Percentiles rank a stretch among this genome's conserved stretches.
Conservation (phyloP, 2,113 vertebrate species). For the Sisor rabdophorus region DNA sequence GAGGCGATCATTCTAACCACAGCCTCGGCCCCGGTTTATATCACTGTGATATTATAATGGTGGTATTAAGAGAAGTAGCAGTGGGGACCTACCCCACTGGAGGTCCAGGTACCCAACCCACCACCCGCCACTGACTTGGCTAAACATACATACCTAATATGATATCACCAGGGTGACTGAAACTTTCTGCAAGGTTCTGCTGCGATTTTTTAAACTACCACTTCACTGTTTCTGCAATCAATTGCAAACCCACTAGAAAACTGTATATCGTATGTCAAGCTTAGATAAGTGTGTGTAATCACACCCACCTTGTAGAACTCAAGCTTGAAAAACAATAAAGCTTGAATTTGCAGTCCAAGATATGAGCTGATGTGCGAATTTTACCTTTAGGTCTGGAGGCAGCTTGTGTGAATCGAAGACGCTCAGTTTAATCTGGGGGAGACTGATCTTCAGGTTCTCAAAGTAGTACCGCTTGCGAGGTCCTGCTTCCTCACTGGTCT, state of each 20-base stretch:
- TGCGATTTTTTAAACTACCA: no score
- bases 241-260: conserved; percentile 7
- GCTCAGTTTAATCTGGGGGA: conserved; percentile 92
- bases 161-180: no score
- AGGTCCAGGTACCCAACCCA: no score
- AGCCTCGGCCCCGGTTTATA: no score
- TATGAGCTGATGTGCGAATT: not conserved
- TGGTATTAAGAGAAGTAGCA: no score
- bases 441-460: conserved; percentile 95
- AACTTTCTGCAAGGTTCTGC: no score
- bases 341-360: not conserved
- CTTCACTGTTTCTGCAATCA: not conserved
- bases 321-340: not conserved
- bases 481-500: conserved; percentile 71
- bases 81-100: no score
- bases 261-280: conserved; percentile 14
- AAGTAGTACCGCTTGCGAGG: conserved; percentile 86
- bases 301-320: not conserved
- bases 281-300: conserved; percentile 4
- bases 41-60: no score
- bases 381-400: conserved; percentile 91
- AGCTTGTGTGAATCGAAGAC: conserved; percentile 95
- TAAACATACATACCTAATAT: no score
- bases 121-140: no score
- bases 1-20: no score